Percentiles rank a stretch among this genome's conserved stretches.
Evolutionary conservation across 2,888 invertebrate genomes (phyloP).

Genomic region (Drosophila demipolita): DNA sequence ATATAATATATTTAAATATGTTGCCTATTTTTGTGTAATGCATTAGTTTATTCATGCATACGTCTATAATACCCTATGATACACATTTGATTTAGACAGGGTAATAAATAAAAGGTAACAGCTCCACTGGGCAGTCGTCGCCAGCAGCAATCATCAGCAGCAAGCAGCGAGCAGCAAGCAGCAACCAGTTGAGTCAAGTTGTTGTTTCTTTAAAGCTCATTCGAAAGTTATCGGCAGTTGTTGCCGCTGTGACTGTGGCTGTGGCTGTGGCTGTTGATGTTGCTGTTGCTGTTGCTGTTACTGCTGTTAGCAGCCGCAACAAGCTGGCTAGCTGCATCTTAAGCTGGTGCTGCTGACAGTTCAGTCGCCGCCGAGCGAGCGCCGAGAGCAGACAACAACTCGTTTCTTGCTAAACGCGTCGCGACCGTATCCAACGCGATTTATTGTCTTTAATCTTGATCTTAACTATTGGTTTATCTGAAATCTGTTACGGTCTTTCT

Average conservation of each 20-base stretch:
- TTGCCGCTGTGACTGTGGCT: neutral
- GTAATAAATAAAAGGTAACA: slow-evolving; percentile 30
- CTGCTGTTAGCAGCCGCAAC: slow-evolving; percentile 35
- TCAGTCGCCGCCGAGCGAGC: slow-evolving; percentile 80
- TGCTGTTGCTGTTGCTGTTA: slow-evolving; percentile 18
- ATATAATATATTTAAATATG: neutral
- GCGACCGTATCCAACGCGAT: slow-evolving; percentile 26
- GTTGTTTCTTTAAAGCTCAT: slow-evolving; percentile 64
- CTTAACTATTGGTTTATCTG: slow-evolving; percentile 31
- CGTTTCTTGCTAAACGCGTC: slow-evolving; percentile 53
- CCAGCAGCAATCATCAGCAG: slow-evolving; percentile 32
- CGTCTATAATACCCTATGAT: slow-evolving; percentile 8
- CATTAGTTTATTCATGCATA: neutral
- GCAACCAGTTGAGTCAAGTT: slow-evolving; percentile 50
- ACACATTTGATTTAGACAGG: neutral
- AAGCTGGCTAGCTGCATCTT: slow-evolving; percentile 59
- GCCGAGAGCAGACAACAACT: slow-evolving; percentile 70
- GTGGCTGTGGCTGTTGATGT: slow-evolving; percentile 20
- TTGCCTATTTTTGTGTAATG: neutral
- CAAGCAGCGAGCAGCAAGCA: slow-evolving; percentile 16
- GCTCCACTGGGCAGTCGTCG: slow-evolving; percentile 38
- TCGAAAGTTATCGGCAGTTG: slow-evolving; percentile 67
- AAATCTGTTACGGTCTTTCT: slow-evolving; percentile 28
- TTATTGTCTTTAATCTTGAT: slow-evolving; percentile 38
- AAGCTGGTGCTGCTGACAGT: slow-evolving; percentile 39